Evolutionary conservation across 37 sponge, comb jelly and placozoan genomes (phyloP).

Genomic region (Diacarnus erythraeanus): DNA sequence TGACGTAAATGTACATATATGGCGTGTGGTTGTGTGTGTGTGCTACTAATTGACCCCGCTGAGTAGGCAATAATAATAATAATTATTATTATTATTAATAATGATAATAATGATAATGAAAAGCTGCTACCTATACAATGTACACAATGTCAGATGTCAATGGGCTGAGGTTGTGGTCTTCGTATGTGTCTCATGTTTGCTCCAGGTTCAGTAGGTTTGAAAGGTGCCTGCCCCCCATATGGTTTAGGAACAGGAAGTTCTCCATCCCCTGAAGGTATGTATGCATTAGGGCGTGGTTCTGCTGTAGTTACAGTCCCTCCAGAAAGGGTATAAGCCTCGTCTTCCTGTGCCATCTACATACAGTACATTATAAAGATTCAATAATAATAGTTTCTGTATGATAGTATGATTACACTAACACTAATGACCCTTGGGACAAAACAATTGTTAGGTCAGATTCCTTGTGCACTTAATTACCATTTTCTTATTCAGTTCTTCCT

Average conservation of each 20-base stretch:
- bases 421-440: too few relatives aligned
- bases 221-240: conserved; percentile 95
- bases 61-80: too few relatives aligned
- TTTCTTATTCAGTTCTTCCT: neutral
- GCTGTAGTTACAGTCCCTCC: conserved; percentile 87
- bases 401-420: too few relatives aligned
- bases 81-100: too few relatives aligned
- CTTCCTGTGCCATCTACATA: conserved; percentile 39
- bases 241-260: conserved; percentile 96
- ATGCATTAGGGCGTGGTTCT: conserved; percentile 93
- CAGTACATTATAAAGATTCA: neutral
- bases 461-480: conserved; percentile 30
- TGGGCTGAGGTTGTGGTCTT: conserved; percentile 91
- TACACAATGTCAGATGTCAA: conserved; percentile 77
- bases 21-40: too few relatives aligned
- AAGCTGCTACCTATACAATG: too few relatives aligned
- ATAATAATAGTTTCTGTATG: neutral
- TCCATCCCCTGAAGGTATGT: conserved; percentile 84
- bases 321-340: conserved; percentile 53
- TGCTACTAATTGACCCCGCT: too few relatives aligned
- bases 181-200: conserved; percentile 93
- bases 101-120: too few relatives aligned
- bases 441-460: too few relatives aligned
- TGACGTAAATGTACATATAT: too few relatives aligned
- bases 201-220: conserved; percentile 94